phyloP scores from a whole-genome alignment of 2,113 vertebrate species.

The Osmerus mordax region DNA sequence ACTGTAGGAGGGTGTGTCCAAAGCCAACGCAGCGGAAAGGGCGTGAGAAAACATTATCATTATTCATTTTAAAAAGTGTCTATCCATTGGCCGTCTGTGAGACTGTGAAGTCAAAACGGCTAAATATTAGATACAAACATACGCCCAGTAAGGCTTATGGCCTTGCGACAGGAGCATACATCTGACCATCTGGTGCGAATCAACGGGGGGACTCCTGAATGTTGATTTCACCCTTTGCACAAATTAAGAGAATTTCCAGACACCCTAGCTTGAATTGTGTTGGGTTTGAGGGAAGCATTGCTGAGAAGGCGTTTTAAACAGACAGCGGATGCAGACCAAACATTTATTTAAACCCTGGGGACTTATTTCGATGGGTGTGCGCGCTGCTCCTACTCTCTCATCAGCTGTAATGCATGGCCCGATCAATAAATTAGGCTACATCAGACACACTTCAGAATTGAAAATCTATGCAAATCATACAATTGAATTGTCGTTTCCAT shows the following conservation, averaged over 20 bases:
- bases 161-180: slow-evolving; percentile 10
- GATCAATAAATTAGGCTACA: background rate
- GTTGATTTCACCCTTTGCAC: slow-evolving; percentile 20
- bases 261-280: slow-evolving; percentile 16
- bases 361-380: background rate
- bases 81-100: background rate
- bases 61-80: background rate
- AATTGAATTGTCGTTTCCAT: background rate
- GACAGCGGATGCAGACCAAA: background rate
- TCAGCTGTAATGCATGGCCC: background rate
- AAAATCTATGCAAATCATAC: background rate
- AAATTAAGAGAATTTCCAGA: slow-evolving; percentile 25
- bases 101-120: background rate
- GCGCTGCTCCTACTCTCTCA: background rate
- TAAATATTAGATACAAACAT: background rate
- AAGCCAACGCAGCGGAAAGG: slow-evolving; percentile 9
- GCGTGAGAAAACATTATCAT: background rate
- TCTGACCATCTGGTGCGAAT: slow-evolving; percentile 57
- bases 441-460: background rate
- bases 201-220: slow-evolving; percentile 51
- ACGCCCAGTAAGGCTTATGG: slow-evolving; percentile 25
- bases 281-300: background rate
- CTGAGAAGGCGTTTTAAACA: background rate
- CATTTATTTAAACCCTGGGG: background rate
- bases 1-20: slow-evolving; percentile 14